Evolutionary conservation across 1,140 invertebrate species (phyloP), one percentile per base, ranked within the genome.

Genomic region (Armadillidium nasatum): DNA sequence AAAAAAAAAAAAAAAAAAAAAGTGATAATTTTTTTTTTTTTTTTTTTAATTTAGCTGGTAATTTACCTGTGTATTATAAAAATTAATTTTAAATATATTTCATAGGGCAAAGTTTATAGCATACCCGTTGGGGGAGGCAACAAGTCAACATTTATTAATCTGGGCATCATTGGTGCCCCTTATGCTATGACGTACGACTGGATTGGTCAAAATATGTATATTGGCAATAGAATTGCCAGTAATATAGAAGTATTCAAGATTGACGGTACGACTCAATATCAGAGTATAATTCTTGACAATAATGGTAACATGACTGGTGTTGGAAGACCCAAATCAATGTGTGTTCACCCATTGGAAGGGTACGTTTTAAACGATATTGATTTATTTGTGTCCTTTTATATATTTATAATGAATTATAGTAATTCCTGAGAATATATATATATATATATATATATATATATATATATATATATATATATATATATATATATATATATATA

Each of bases 131-230:
- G 90, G 68, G 94, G 93, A 13, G 94, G 94, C 3, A 97, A 97
- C 80, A 91, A 91, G 83, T 93, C 92, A 0, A 90, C 93, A 82
- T 93, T 98, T 83, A 88, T 96, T 0, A 82, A 86, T 0, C 82
- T 88, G 7, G 94, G 94, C 9, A 89, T 97, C 44, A 91, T 97
- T 43, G 96, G 96, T 0, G 90, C 94, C 0, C 94, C 96, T 0
- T 94, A 94, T 67, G 89, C 93, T 0, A 89, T 99, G 44, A 96
- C 96, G 0, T 93, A 97, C 83, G 97, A 99, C 83, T 98, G 96
- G 96, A 87, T 98, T 44, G 95, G 96, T 10, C 87, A 95, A 54
- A 99, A 99, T 85, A 83, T 99, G 9, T 98, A 93, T 83, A 91
- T 98, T 81, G 96, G 95, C 11, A 98, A 98, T 83, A 89, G 91